Evolutionary conservation across 2,113 vertebrate genomes (phyloP).

Genomic region (Phylloscopus trochilus): DNA sequence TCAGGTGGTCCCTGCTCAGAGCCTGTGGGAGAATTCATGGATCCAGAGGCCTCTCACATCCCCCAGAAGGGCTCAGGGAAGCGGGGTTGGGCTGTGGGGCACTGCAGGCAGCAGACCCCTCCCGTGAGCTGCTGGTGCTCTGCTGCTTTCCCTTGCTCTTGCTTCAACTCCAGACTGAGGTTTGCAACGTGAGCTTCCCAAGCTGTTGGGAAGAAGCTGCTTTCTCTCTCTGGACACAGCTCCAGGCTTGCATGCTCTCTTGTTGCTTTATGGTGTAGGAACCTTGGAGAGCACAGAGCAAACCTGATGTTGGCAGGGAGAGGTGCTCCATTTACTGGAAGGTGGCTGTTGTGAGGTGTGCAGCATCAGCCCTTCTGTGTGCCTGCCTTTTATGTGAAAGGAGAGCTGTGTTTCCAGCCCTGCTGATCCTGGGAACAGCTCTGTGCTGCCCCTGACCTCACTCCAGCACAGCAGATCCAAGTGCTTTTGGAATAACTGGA

Average conservation of each 20-base stretch:
- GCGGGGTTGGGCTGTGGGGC: fast-evolving
- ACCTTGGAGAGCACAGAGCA: background rate
- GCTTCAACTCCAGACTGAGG: background rate
- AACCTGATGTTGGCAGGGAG: background rate
- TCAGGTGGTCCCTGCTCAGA: background rate
- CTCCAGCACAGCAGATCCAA: background rate
- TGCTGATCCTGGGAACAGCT: fast-evolving
- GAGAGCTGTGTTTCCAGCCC: background rate
- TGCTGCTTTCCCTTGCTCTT: background rate
- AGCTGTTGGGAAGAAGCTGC: background rate
- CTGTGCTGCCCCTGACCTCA: background rate
- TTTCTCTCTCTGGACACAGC: background rate
- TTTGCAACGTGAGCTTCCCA: background rate
- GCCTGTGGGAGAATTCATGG: background rate
- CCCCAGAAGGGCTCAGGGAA: background rate
- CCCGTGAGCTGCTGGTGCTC: background rate
- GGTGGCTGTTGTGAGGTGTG: background rate
- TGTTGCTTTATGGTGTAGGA: background rate
- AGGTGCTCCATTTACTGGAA: background rate
- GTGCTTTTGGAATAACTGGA: background rate
- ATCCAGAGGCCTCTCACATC: background rate
- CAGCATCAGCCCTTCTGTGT: background rate
- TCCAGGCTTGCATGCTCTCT: background rate
- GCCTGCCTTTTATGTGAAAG: background rate
- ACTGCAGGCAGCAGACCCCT: background rate